Conservation (phyloP, 2,797 vertebrate species). For the Mus caroli region DNA sequence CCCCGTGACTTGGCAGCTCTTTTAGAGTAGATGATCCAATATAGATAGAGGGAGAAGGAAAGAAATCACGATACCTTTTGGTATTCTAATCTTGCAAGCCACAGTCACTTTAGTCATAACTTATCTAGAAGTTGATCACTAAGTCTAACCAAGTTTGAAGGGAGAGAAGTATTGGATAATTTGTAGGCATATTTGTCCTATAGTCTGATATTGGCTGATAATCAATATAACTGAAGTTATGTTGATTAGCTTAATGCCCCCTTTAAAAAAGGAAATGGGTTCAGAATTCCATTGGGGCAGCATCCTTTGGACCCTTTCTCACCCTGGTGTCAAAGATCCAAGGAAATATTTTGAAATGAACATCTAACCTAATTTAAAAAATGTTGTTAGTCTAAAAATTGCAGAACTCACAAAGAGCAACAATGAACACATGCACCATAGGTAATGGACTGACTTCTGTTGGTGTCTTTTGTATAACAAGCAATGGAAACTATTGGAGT, state of each 20-base stretch:
- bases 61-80: not conserved
- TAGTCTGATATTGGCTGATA: not conserved
- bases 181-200: not conserved
- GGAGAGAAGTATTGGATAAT: not conserved
- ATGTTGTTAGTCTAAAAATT: not conserved
- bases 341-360: slow-evolving; percentile 36
- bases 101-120: not conserved
- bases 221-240: not conserved
- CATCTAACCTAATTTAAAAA: slow-evolving; percentile 36
- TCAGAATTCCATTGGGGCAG: not conserved
- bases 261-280: not conserved
- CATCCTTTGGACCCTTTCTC: not conserved
- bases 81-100: not conserved
- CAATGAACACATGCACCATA: not conserved
- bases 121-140: not conserved
- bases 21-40: not conserved
- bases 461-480: not conserved
- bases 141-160: slow-evolving; percentile 7
- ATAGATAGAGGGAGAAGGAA: not conserved
- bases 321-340: not conserved
- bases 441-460: not conserved
- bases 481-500: slow-evolving; percentile 2
- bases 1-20: not conserved
- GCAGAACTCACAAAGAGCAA: not conserved
- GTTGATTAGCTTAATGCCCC: not conserved